Evolutionary conservation across 64 coral and sea anemone species (phyloP), one percentile per base, ranked within the genome.

Genomic region (Porites lutea): DNA sequence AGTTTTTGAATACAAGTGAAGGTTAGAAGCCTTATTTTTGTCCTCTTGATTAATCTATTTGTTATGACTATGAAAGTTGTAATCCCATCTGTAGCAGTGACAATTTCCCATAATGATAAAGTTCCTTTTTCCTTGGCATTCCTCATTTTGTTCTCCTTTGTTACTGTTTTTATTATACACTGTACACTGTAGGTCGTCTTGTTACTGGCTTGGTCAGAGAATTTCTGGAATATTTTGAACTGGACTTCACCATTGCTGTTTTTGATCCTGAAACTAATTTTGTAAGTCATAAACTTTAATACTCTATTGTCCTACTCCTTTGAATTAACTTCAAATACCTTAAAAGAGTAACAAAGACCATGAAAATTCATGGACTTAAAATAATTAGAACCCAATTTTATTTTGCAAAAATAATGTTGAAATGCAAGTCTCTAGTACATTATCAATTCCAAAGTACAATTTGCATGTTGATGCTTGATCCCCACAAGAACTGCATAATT

Each of bases 251-350:
- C 72, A 93, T 98, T 74, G 97, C 97, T 83, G 97, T 98, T 6
- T 98, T 98, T 98, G 97, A 96, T 45, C 97, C 97, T 71, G 97
- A 98, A 67, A 93, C 86, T 66, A 93, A 87, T 79, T 98, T 98
- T 94, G 97, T 98, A 94, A 98, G 97, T 98, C 18, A 64, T 12
- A 65, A 4, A 5, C 27, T 37, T 37, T 37, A 37, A 37, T 5
- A 18, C 10, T 63, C 2, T 22, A 13, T 5, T 16, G 16, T 74
- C 23, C 70, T 8, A 2, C 15, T 74, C 61, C 8, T 44, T 5
- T 58, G 19, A 49, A 27, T 18, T 13, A 18, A 19, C 10, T 72
- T 18, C 43, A 5, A 14, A 50, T 19, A 49, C 51, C 75, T 52
- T n/a, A 45, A 52, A 37, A 37, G 27, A 37, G 27, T 37, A 37